phyloP scores from a whole-genome alignment of 2,113 vertebrate genomes.

The Scytalopus superciliaris region DNA sequence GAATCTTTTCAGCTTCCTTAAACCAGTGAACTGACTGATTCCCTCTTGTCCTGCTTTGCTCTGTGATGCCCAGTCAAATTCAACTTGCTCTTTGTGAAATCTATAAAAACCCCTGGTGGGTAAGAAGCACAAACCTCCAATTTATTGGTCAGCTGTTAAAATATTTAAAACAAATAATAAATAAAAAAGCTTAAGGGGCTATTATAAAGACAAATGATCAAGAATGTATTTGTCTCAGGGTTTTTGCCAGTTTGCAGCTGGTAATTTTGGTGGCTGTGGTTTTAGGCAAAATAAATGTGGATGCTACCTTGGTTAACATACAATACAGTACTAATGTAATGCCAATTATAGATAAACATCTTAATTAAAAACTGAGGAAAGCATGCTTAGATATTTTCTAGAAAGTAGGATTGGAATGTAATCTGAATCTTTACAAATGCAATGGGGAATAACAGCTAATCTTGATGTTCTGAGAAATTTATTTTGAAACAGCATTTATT shows the following conservation, averaged over 20 bases:
- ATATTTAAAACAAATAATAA: background rate
- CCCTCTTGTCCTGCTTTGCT: background rate
- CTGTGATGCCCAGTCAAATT: background rate
- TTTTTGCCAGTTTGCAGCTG: background rate
- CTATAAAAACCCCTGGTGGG: background rate
- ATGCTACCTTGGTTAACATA: background rate
- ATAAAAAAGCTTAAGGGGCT: background rate
- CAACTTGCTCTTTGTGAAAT: background rate
- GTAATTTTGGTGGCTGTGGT: background rate
- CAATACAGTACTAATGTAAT: background rate
- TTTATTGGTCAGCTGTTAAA: background rate
- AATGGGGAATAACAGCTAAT: background rate
- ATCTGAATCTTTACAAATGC: conserved; percentile 12
- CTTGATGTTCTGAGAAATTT: conserved; percentile 8
- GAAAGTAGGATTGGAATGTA: conserved; percentile 31
- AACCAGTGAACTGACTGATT: background rate
- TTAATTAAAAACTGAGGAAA: conserved; percentile 65
- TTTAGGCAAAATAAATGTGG: background rate
- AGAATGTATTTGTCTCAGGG: background rate
- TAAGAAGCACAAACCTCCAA: background rate
- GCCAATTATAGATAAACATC: conserved; percentile 54
- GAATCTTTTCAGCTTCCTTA: background rate
- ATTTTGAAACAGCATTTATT: background rate
- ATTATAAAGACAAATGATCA: background rate
- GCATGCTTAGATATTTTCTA: conserved; percentile 25